Base-by-base conservation (phyloP, 2,113 vertebrate genomes). In the Hemiscyllium ocellatum region DNA sequence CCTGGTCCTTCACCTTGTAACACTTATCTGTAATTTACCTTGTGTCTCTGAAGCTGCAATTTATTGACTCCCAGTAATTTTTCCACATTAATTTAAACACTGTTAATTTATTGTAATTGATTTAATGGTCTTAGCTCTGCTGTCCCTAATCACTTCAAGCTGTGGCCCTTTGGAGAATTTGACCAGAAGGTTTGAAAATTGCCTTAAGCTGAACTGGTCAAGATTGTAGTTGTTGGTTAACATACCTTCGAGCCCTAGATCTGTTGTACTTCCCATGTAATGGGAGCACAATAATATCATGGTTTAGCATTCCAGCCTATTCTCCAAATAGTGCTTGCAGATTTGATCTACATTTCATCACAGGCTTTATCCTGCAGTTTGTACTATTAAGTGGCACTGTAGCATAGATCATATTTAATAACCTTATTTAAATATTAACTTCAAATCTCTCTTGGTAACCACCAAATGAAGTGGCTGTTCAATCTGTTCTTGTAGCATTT, bases 141-240 rank as follows among this genome's bases (percentile, higher is more conserved):
- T 97, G 96, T 97, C 24, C 96, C 80, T 98, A 98, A 98, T 98
- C 95, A 97, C 96, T 98, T 97, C 97, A 98, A 96, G 97, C 97
- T 98, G 97, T 97, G 96, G 86, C 94, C 42, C 96, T 97, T 95
- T 94, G 96, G 96, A 96, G 97, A 50, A 50, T 96, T 97, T 97
- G 97, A 96, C 96, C 96, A 96, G 96, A 87, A 97, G 97, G 96
- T 96, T 96, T 97, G 96, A 96, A 96, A 96, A 97, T 97, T 96
- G 96, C 96, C 96, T 95, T 96, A 68, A 96, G 96, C 96, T 96
- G 96, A 76, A 96, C 97, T 97, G 97, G 97, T 95, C 96, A 96
- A 97, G 96, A 97, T 97, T 97, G 96, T 96, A 97, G 96, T 97
- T 96, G 94, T 96, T 95, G 96, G 87, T 95, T 96, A 29, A 86